Conservation (phyloP, 2,888 invertebrate genomes). For the Rosalia funebris region DNA sequence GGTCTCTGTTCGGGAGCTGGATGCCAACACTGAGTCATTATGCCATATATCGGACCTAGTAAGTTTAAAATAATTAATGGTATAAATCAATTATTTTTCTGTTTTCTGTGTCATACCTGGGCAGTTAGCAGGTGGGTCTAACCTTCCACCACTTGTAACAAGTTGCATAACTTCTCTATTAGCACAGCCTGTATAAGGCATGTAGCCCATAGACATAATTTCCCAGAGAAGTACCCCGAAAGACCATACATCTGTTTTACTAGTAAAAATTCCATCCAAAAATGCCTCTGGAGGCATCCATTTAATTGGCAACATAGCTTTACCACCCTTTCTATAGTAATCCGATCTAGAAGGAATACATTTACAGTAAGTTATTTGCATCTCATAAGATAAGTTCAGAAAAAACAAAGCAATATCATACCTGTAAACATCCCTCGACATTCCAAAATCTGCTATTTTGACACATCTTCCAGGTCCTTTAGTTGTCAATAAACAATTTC, state of each 20-base stretch:
- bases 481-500: constrained; percentile 94
- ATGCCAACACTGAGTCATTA: constrained; percentile 98
- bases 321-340: constrained; percentile 97
- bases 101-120: constrained; percentile 54
- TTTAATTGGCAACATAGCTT: constrained; percentile 97
- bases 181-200: constrained; percentile 96
- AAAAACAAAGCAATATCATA: no score
- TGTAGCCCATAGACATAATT: constrained; percentile 92
- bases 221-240: constrained; percentile 94
- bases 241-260: constrained; percentile 98
- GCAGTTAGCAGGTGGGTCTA: constrained; percentile 79
- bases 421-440: constrained; percentile 97
- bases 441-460: constrained; percentile 99
- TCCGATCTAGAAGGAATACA: constrained; percentile 82
- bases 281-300: constrained; percentile 99
- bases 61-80: constrained; percentile 48
- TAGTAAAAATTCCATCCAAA: constrained; percentile 95
- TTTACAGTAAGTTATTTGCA: no score
- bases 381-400: no score
- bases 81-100: constrained; percentile 55
- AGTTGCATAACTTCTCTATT: constrained; percentile 97
- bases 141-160: constrained; percentile 91
- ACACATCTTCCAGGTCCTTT: constrained; percentile 91
- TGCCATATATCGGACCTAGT: constrained; percentile 78
- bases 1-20: constrained; percentile 88